Percentiles rank a stretch among this genome's conserved stretches.
phyloP scores from a whole-genome alignment of 2,113 vertebrate genomes.

The Halcyon malimbica region DNA sequence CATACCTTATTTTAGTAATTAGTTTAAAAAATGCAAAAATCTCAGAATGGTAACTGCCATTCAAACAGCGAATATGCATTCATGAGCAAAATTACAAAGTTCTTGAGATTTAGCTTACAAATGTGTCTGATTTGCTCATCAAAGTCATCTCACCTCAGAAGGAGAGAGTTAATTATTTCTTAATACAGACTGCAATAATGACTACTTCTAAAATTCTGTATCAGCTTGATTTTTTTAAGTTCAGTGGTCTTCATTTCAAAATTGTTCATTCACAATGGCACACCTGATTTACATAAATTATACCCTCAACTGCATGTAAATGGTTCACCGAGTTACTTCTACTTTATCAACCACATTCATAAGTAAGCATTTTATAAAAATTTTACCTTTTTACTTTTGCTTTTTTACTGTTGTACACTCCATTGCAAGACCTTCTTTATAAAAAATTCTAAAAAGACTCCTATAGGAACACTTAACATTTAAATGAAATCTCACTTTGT shows the following conservation, averaged over 20 bases:
- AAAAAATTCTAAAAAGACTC: not conserved
- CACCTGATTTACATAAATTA: not conserved
- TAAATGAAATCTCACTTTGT: not conserved
- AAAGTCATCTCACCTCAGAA: not conserved
- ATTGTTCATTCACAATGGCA: not conserved
- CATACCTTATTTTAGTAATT: slow-evolving; percentile 15
- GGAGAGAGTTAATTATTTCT: not conserved
- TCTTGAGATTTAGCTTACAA: not conserved
- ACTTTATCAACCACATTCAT: not conserved
- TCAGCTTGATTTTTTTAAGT: not conserved
- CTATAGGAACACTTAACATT: not conserved
- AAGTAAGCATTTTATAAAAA: not conserved
- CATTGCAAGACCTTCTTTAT: not conserved
- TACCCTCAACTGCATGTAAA: not conserved
- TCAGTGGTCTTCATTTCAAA: not conserved
- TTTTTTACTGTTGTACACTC: not conserved
- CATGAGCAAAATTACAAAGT: not conserved
- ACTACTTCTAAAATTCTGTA: not conserved
- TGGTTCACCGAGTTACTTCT: not conserved
- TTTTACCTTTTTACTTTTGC: not conserved
- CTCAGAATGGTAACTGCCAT: not conserved
- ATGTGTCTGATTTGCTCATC: not conserved
- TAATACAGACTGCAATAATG: not conserved
- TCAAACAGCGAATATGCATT: not conserved
- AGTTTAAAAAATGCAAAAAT: not conserved